Percentiles rank a stretch among this genome's conserved stretches.
These are phyloP conservation scores for Drosophila oshimai DNA, from an alignment of 1,140 invertebrate species.

Conservation along the genomic window DNA sequence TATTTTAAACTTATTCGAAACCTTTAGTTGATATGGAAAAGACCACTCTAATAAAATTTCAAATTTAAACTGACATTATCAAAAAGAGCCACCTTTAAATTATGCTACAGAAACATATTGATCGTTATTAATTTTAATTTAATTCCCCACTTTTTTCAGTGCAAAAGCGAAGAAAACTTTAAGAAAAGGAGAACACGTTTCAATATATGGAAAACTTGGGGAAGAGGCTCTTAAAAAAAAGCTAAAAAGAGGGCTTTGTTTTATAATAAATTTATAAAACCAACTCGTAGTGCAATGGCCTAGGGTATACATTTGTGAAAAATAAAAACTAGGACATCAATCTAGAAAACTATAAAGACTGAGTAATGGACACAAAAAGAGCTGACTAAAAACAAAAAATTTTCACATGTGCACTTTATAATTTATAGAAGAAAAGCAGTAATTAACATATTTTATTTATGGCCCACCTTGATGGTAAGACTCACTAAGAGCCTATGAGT, in stretches of 20 bases:
- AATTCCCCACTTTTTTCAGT: not conserved
- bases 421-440: too few relatives aligned
- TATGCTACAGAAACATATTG: not conserved
- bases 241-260: not conserved
- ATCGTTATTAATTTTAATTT: not conserved
- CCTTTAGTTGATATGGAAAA: too few relatives aligned
- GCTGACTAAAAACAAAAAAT: too few relatives aligned
- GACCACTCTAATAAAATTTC: too few relatives aligned
- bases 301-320: not conserved
- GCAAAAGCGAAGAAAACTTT: not conserved
- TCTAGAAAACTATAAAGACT: not conserved
- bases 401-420: too few relatives aligned
- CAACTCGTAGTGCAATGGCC: conserved; percentile 15
- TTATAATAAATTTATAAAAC: conserved; percentile 60
- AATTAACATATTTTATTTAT: too few relatives aligned
- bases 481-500: too few relatives aligned
- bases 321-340: not conserved
- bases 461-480: too few relatives aligned
- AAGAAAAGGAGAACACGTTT: not conserved
- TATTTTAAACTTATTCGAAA: too few relatives aligned
- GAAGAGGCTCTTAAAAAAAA: not conserved
- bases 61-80: too few relatives aligned
- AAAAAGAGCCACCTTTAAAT: too few relatives aligned
- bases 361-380: too few relatives aligned
- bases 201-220: not conserved